phyloP scores from a whole-genome alignment of 2,888 invertebrate genomes.

The Orchesellides sinensis region DNA sequence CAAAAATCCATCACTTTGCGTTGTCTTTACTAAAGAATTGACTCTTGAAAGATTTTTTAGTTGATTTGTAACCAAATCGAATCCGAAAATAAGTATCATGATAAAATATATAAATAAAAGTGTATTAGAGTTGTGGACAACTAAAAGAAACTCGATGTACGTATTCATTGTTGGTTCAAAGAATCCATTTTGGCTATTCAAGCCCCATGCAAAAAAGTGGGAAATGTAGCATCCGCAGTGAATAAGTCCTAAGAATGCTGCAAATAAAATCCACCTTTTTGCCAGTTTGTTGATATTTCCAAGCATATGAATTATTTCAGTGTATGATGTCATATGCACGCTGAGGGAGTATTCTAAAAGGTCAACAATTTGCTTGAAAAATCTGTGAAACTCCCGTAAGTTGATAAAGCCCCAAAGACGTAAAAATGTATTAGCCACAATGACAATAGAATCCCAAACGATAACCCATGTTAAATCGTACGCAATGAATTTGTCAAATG shows the following conservation, averaged over 20 bases:
- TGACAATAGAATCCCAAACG: slow-evolving; percentile 14
- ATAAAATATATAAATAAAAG: slow-evolving; percentile 16
- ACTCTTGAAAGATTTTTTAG: background rate
- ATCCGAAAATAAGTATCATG: slow-evolving; percentile 12
- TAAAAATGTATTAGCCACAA: background rate
- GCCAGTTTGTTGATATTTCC: background rate
- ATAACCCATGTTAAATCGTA: slow-evolving; percentile 10
- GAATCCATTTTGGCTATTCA: background rate
- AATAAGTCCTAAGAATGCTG: background rate
- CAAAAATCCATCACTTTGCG: background rate
- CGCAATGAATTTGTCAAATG: background rate
- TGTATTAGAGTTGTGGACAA: background rate
- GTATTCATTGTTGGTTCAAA: slow-evolving; percentile 1
- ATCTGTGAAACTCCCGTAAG: background rate
- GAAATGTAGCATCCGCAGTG: background rate
- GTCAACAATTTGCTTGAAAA: slow-evolving; percentile 8
- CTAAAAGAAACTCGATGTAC: background rate
- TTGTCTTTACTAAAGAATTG: background rate
- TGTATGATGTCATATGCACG: no score
- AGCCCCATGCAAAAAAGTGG: background rate
- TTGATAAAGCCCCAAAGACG: background rate
- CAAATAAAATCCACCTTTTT: slow-evolving; percentile 12
- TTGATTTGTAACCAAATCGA: background rate
- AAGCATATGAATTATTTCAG: background rate
- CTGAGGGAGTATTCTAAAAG: background rate